Evolutionary conservation across 2,888 invertebrate species (phyloP).

Genomic region (Nemotelus pantherinus): DNA sequence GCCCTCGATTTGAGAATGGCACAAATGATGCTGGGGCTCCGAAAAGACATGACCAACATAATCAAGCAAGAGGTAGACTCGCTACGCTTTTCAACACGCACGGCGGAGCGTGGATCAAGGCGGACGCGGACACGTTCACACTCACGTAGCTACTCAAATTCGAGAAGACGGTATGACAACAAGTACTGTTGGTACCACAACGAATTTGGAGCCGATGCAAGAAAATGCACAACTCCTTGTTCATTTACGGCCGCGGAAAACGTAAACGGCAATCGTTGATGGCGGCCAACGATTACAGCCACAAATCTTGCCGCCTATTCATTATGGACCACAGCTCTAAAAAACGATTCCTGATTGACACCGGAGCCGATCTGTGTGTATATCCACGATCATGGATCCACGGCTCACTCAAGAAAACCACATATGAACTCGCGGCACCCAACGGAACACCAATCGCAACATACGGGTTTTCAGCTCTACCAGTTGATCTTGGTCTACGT

Average conservation of each 20-base stretch:
- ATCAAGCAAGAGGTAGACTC: not conserved
- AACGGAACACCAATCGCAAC: constrained; percentile 49
- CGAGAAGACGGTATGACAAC: not conserved
- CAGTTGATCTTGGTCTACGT: constrained; percentile 51
- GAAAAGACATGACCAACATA: not conserved
- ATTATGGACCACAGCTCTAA: constrained; percentile 9
- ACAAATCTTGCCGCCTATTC: constrained; percentile 32
- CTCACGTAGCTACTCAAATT: not conserved
- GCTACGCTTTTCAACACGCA: not conserved
- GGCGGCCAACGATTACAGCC: constrained; percentile 36
- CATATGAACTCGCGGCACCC: constrained; percentile 46
- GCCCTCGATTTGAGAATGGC: not conserved
- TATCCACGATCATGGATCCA: constrained; percentile 43
- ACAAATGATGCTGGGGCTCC: not conserved
- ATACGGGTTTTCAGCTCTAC: constrained; percentile 46
- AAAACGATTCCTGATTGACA: constrained; percentile 49
- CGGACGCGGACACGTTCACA: not conserved
- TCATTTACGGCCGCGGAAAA: not conserved
- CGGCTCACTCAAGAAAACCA: not conserved
- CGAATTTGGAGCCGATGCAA: constrained; percentile 43
- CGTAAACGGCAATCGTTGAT: not conserved
- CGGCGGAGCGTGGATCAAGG: not conserved
- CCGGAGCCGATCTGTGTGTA: constrained; percentile 50
- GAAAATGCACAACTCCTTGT: constrained; percentile 47
- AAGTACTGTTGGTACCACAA: constrained; percentile 49